These are phyloP conservation scores for Phylloscopus whistleri DNA, from an alignment of 2,113 vertebrate species.

Conservation along the genomic window DNA sequence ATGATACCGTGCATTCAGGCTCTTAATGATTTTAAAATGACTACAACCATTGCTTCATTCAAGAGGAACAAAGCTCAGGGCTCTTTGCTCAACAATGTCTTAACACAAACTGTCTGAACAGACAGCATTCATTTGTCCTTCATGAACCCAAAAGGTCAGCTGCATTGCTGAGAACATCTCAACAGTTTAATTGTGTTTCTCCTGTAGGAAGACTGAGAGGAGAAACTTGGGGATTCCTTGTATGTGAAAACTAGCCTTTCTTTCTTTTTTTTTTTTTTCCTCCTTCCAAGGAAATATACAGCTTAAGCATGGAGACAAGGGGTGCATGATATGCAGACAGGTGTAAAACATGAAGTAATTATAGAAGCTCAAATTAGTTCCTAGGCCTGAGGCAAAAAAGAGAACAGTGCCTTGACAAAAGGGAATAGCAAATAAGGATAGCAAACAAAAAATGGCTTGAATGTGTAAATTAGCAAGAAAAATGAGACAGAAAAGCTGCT, in stretches of 20 bases:
- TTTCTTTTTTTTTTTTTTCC: slow-evolving; percentile 12
- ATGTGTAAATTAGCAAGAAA: slow-evolving; percentile 99
- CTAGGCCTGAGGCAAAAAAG: slow-evolving; percentile 88
- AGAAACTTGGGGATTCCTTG: slow-evolving; percentile 63
- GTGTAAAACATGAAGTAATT: slow-evolving; percentile 98
- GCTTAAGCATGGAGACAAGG: slow-evolving; percentile 81
- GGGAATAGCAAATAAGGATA: slow-evolving; percentile 92
- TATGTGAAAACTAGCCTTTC: slow-evolving; percentile 59
- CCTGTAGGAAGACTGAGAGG: slow-evolving; percentile 48
- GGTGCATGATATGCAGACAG: slow-evolving; percentile 93
- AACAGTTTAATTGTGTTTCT: slow-evolving; percentile 76
- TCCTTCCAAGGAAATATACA: slow-evolving; percentile 72
- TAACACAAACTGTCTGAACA: slow-evolving; percentile 78
- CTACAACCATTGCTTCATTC: slow-evolving; percentile 84
- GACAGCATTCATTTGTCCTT: slow-evolving; percentile 79
- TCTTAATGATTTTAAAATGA: slow-evolving; percentile 89
- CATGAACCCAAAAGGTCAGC: slow-evolving; percentile 78
- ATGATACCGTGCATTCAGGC: slow-evolving; percentile 80
- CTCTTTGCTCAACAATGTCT: slow-evolving; percentile 76
- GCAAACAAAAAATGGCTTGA: slow-evolving; percentile 98
- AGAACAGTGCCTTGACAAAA: slow-evolving; percentile 82
- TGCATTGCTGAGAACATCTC: slow-evolving; percentile 69
- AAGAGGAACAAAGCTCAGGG: slow-evolving; percentile 76
- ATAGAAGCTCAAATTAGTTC: slow-evolving; percentile 98
- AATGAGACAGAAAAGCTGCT: slow-evolving; percentile 93